A percentile compares a stretch with the other conserved stretches of the same genome.
phyloP scores from a whole-genome alignment of 2,888 invertebrate species.

The Drosophila aldrichi region DNA sequence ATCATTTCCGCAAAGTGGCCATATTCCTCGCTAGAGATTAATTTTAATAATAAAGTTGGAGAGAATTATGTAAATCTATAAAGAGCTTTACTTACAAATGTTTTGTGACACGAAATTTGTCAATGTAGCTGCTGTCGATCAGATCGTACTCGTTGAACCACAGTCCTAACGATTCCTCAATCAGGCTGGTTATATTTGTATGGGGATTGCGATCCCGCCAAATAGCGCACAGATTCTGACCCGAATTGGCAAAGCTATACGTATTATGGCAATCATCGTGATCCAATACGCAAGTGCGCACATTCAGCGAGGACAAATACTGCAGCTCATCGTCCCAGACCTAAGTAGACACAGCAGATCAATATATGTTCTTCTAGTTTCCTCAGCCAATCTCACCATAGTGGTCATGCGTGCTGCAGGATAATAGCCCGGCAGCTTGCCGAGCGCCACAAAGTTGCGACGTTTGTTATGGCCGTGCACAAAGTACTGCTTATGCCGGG shows the following conservation, averaged over 20 bases:
- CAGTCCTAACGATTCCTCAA: slow-evolving; percentile 79
- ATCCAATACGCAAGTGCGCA: slow-evolving; percentile 83
- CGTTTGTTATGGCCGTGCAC: slow-evolving; percentile 84
- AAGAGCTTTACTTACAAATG: slow-evolving; percentile 79
- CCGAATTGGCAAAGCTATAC: slow-evolving; percentile 81
- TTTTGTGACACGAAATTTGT: slow-evolving; percentile 76
- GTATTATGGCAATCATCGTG: slow-evolving; percentile 84
- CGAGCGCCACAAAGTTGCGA: slow-evolving; percentile 83
- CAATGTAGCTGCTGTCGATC: slow-evolving; percentile 83
- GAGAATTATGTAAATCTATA: background rate
- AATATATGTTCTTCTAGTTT: background rate
- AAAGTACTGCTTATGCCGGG: slow-evolving; percentile 68
- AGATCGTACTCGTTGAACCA: slow-evolving; percentile 84
- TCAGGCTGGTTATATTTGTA: slow-evolving; percentile 81
- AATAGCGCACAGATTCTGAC: slow-evolving; percentile 83
- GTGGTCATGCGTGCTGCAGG: slow-evolving; percentile 84
- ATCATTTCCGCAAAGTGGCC: slow-evolving; percentile 85
- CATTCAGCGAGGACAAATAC: slow-evolving; percentile 82
- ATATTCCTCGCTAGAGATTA: slow-evolving; percentile 81
- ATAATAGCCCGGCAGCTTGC: slow-evolving; percentile 83
- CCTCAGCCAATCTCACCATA: slow-evolving; percentile 71
- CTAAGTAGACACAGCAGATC: slow-evolving; percentile 34
- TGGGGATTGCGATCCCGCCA: slow-evolving; percentile 73
- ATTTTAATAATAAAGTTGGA: background rate
- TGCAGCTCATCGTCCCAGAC: slow-evolving; percentile 85